Evolutionary conservation across 2,888 invertebrate genomes (phyloP).

Genomic region (Drosophila tanythrix): DNA sequence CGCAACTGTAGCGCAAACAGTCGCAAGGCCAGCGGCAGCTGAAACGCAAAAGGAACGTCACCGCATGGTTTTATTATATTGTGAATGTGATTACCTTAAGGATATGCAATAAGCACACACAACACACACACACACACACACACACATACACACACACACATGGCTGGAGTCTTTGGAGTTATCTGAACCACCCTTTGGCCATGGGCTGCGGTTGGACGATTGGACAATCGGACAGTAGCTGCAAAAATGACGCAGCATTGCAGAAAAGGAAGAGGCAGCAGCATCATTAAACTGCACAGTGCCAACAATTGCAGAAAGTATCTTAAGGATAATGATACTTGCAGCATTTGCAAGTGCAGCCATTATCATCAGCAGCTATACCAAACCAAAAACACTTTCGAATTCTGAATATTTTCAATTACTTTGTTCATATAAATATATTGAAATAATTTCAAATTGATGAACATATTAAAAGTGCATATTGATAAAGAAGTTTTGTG

Average conservation of each 20-base stretch:
- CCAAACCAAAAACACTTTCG: neutral
- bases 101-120: slow-evolving; percentile 78
- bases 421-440: neutral
- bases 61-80: slow-evolving; percentile 83
- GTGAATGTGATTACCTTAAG: slow-evolving; percentile 82
- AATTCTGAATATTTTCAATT: neutral
- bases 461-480: neutral
- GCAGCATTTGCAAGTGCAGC: neutral
- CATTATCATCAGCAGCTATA: neutral
- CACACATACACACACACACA: neutral
- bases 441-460: neutral
- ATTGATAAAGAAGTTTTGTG: neutral
- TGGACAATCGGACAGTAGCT: slow-evolving; percentile 7
- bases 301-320: slow-evolving; percentile 33
- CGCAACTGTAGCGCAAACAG: slow-evolving; percentile 18
- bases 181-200: slow-evolving; percentile 42
- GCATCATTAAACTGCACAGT: neutral
- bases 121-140: slow-evolving; percentile 19
- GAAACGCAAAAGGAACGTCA: slow-evolving; percentile 72
- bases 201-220: slow-evolving; percentile 26
- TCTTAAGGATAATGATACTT: slow-evolving; percentile 53
- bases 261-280: neutral
- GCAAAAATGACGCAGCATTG: slow-evolving; percentile 12
- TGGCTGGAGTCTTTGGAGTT: slow-evolving; percentile 18
- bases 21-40: slow-evolving; percentile 63